phyloP scores from a whole-genome alignment of 92 coral and sea anemone species.

The Micromussa lordhowensis region DNA sequence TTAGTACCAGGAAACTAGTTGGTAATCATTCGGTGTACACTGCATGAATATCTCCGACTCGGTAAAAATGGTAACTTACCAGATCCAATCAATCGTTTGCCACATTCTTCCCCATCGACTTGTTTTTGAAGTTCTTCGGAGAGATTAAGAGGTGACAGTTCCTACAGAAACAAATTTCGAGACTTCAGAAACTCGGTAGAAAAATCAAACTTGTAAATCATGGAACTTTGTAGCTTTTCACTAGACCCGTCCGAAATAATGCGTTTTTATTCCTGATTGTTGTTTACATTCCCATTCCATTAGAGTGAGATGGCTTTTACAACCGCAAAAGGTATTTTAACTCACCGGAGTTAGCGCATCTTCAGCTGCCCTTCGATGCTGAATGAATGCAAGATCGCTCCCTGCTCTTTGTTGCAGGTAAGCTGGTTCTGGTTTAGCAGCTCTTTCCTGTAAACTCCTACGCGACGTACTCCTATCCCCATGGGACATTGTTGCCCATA shows the following conservation, averaged over 20 bases:
- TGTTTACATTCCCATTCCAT: too few species aligned
- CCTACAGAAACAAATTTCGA: neutral
- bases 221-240: too few species aligned
- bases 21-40: neutral
- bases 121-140: constrained; percentile 35
- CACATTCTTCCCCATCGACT: constrained; percentile 12
- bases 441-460: constrained; percentile 40
- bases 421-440: constrained; percentile 15
- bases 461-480: constrained; percentile 34
- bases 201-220: neutral
- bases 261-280: too few species aligned
- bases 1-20: neutral
- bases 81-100: constrained; percentile 2
- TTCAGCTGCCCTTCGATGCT: constrained; percentile 6
- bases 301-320: neutral
- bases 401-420: constrained; percentile 27
- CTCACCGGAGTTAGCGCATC: constrained; percentile 25
- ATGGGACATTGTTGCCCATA: constrained; percentile 24
- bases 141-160: constrained; percentile 35
- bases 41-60: neutral
- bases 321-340: neutral
- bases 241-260: too few species aligned
- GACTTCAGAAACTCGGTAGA: neutral
- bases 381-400: constrained; percentile 22
- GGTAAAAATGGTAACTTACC: constrained; percentile 1